A percentile compares a stretch with the other conserved stretches of the same genome.
Evolutionary conservation across 2,113 vertebrate species (phyloP).

Genomic region (Panurus biarmicus): DNA sequence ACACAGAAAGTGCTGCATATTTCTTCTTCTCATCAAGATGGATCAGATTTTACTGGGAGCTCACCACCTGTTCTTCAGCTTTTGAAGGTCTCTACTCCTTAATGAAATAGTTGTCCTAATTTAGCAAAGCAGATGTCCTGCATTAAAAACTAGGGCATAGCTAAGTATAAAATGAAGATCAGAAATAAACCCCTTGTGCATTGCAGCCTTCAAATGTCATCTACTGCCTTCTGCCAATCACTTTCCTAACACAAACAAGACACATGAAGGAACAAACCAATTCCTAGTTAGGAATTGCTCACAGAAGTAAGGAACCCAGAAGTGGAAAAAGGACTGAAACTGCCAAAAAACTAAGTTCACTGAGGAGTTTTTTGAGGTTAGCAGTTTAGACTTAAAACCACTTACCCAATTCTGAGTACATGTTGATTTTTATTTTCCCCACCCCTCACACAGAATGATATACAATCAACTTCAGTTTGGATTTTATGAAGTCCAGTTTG

Average conservation of each 20-base stretch:
- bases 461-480: neutral
- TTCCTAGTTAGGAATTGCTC: constrained; percentile 49
- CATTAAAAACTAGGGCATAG: neutral
- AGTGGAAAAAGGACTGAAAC: neutral
- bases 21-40: neutral
- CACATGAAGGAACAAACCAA: neutral
- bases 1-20: neutral
- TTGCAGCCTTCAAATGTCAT: constrained; percentile 24
- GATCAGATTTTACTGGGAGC: neutral
- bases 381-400: neutral
- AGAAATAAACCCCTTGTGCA: constrained; percentile 3
- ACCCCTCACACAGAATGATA: neutral
- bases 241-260: neutral
- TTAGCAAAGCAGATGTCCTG: neutral
- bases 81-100: neutral
- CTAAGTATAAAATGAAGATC: neutral
- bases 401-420: fast-evolving
- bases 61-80: neutral
- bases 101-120: neutral
- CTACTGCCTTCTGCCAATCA: constrained; percentile 19
- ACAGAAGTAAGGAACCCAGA: neutral
- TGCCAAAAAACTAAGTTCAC: fast-evolving
- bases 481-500: neutral
- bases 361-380: neutral
- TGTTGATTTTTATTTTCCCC: neutral